These are phyloP conservation scores for Helicoverpa zea DNA, from an alignment of 1,140 invertebrate genomes.

Conservation along the genomic window DNA sequence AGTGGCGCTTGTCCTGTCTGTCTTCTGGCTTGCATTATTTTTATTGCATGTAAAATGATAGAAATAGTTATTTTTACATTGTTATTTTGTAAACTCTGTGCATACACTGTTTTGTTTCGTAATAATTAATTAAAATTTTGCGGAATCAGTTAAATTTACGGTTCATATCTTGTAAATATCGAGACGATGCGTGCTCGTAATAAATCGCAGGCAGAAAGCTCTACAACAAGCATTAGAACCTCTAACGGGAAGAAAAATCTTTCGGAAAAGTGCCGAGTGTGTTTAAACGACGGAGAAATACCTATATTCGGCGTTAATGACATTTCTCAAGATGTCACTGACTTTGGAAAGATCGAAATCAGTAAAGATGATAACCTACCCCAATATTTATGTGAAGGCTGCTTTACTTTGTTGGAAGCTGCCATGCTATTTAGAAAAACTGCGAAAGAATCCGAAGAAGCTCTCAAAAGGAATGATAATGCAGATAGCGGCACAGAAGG, in stretches of 20 bases:
- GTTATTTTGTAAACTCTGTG: neutral
- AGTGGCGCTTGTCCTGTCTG: too few species aligned
- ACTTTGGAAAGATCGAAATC: constrained; percentile 43
- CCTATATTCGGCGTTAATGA: constrained; percentile 51
- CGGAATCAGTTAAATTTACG: neutral
- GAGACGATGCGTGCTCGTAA: constrained; percentile 1
- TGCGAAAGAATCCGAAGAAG: constrained; percentile 47
- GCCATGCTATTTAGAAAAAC: constrained; percentile 51
- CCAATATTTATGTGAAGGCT: constrained; percentile 49
- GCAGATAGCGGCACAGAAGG: neutral
- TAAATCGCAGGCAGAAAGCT: neutral
- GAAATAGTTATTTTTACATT: too few species aligned
- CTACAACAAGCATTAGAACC: neutral
- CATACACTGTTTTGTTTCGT: neutral
- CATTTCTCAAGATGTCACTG: constrained; percentile 30
- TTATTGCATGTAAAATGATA: too few species aligned
- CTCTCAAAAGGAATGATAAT: neutral
- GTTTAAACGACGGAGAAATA: constrained; percentile 49
- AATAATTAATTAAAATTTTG: neutral
- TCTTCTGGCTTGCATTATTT: too few species aligned
- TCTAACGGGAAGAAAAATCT: neutral
- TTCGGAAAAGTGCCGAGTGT: constrained; percentile 51
- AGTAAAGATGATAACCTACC: constrained; percentile 49
- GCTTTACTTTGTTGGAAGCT: constrained; percentile 47
- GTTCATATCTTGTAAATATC: neutral